phyloP scores from a whole-genome alignment of 2,113 vertebrate genomes.

The Oryzias javanicus region DNA sequence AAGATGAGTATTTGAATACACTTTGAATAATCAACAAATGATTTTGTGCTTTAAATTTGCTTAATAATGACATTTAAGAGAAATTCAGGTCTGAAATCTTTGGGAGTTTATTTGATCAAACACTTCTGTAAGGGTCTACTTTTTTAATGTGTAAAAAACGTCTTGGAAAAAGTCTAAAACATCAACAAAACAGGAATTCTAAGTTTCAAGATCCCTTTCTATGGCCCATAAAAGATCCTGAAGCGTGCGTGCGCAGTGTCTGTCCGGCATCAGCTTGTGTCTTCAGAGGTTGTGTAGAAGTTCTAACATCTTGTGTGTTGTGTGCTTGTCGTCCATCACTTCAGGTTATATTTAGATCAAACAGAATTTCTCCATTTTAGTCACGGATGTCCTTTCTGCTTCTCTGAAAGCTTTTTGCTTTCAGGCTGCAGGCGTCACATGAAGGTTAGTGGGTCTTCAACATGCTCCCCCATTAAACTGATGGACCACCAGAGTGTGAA shows the following conservation, averaged over 20 bases:
- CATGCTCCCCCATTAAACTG: constrained; percentile 28
- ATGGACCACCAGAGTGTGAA: constrained; percentile 14
- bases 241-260: not conserved
- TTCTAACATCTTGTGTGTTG: constrained; percentile 4
- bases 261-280: not conserved
- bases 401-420: constrained; percentile 15
- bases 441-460: constrained; percentile 14
- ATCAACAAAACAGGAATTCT: no score
- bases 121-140: no score
- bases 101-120: no score
- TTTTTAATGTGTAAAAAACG: no score
- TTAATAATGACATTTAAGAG: no score
- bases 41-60: no score
- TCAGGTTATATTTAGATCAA: constrained; percentile 33
- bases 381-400: constrained; percentile 12
- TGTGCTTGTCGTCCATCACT: constrained; percentile 20
- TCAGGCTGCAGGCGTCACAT: constrained; percentile 5
- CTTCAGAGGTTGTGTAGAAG: constrained; percentile 4
- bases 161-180: no score
- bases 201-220: not conserved
- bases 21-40: no score
- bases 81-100: no score
- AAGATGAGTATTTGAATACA: no score
- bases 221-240: not conserved
- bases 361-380: constrained; percentile 41